Evolutionary conservation across 2,113 vertebrate species (phyloP).

Genomic region (Muscicapa adusta): DNA sequence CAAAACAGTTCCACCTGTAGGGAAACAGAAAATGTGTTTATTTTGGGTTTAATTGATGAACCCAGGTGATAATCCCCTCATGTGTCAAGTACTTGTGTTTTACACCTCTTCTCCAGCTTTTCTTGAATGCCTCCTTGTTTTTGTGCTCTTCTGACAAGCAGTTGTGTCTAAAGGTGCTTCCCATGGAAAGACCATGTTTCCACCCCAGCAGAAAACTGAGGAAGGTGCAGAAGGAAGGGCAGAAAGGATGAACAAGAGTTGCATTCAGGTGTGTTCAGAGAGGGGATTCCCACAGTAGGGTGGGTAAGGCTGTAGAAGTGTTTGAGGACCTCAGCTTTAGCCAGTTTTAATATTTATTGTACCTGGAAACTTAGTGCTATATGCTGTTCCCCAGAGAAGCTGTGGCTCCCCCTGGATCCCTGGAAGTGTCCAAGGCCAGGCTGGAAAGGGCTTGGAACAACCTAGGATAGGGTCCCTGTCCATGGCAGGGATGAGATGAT

Average conservation of each 20-base stretch:
- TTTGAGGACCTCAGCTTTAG: not conserved
- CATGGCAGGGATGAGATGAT: not conserved
- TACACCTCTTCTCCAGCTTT: not conserved
- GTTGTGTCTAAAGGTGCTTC: not conserved
- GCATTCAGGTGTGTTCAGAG: fast-evolving
- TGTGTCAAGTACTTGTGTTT: not conserved
- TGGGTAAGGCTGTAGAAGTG: not conserved
- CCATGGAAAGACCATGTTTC: fast-evolving
- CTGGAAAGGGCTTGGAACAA: fast-evolving
- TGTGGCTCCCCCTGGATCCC: not conserved
- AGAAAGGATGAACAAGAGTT: not conserved
- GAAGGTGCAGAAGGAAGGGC: not conserved
- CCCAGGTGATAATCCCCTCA: not conserved
- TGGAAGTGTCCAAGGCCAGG: not conserved
- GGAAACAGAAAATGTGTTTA: not conserved
- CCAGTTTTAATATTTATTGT: not conserved
- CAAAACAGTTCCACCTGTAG: not conserved
- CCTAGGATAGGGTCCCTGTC: fast-evolving
- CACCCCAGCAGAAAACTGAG: not conserved
- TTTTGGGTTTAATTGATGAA: not conserved
- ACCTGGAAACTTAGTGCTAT: not conserved
- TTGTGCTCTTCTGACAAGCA: not conserved
- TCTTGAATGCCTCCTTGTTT: fast-evolving
- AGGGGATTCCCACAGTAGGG: not conserved
- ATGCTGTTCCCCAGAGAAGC: fast-evolving